Percentiles rank a stretch among this genome's conserved stretches.
Evolutionary conservation across 1,140 invertebrate genomes (phyloP).

Genomic region (Drosophila ohnishii): DNA sequence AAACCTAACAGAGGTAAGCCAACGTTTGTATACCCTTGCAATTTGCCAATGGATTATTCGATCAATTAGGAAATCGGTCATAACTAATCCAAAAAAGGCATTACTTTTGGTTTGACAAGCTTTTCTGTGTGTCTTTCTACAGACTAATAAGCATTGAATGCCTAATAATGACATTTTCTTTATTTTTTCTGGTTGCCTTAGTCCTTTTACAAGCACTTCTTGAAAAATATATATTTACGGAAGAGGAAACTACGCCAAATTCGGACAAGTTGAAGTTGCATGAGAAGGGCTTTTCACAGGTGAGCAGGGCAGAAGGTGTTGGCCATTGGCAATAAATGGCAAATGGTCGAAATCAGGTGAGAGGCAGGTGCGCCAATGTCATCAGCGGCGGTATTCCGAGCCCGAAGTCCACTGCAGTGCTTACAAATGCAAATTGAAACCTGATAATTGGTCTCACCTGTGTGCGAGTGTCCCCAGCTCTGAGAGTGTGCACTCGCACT

Average conservation of each 20-base stretch:
- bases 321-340: constrained; percentile 61
- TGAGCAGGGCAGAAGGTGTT: constrained; percentile 4
- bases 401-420: constrained; percentile 52
- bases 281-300: neutral
- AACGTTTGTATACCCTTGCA: no score
- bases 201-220: constrained; percentile 16
- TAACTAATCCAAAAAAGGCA: no score
- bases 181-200: neutral
- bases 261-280: neutral
- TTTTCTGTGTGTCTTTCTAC: no score
- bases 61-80: no score
- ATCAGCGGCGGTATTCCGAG: constrained; percentile 15
- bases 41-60: no score
- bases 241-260: constrained; percentile 57
- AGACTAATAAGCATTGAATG: no score
- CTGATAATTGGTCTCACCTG: constrained; percentile 65
- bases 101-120: no score
- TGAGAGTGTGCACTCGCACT: constrained; percentile 1
- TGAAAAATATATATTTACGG: constrained; percentile 43
- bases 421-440: constrained; percentile 74
- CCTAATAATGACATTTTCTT: neutral
- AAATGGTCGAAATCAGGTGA: constrained; percentile 41
- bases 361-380: constrained; percentile 17
- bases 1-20: no score
- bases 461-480: neutral